phyloP scores from a whole-genome alignment of 1,140 invertebrate genomes.

The Eumeta japonica region DNA sequence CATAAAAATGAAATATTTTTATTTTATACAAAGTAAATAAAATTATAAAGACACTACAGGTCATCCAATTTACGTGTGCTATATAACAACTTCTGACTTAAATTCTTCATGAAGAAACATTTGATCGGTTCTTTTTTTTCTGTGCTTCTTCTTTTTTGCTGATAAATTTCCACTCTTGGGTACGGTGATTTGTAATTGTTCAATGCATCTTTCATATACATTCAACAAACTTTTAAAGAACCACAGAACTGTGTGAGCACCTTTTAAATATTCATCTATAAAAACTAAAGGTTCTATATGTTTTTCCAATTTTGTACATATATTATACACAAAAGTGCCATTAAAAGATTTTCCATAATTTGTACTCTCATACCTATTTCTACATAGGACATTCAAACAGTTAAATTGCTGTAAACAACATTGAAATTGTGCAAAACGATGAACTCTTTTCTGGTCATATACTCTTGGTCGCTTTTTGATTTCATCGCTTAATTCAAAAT shows the following conservation, averaged over 20 bases:
- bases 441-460: constrained; percentile 62
- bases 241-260: constrained; percentile 52
- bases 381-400: constrained; percentile 66
- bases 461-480: constrained; percentile 60
- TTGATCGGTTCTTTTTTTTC: constrained; percentile 19
- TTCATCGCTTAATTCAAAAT: constrained; percentile 64
- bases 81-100: constrained; percentile 42
- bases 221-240: constrained; percentile 40
- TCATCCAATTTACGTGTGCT: too few relatives aligned
- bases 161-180: too few relatives aligned
- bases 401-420: constrained; percentile 63
- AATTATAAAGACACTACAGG: too few relatives aligned
- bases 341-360: constrained; percentile 63
- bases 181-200: too few relatives aligned
- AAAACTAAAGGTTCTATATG: constrained; percentile 56
- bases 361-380: constrained; percentile 56
- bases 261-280: constrained; percentile 51
- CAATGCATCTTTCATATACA: constrained; percentile 23
- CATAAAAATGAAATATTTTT: too few relatives aligned
- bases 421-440: constrained; percentile 73
- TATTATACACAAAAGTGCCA: constrained; percentile 74
- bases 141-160: constrained; percentile 22
- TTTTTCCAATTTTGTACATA: constrained; percentile 60
- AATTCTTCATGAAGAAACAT: constrained; percentile 30
- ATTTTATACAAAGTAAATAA: too few relatives aligned